Evolutionary conservation across 2,888 invertebrate species (phyloP).

Genomic region (Sminthurinus aureus): DNA sequence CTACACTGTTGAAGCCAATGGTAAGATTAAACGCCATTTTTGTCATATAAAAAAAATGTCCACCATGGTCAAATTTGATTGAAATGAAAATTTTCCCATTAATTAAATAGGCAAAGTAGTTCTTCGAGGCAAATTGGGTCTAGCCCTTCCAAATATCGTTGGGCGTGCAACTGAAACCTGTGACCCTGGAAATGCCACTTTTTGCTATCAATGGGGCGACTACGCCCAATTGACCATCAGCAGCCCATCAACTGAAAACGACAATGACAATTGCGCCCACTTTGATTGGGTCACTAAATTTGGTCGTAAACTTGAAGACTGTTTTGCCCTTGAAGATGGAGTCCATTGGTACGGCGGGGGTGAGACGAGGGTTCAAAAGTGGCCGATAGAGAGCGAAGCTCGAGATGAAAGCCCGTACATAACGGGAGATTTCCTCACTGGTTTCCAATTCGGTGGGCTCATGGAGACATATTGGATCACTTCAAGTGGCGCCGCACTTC

Average conservation of each 20-base stretch:
- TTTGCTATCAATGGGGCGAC: slow-evolving; percentile 36
- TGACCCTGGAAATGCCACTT: slow-evolving; percentile 25
- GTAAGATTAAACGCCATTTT: too few relatives aligned
- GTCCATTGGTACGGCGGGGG: slow-evolving; percentile 40
- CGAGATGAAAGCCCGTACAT: slow-evolving; percentile 37
- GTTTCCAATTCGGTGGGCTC: slow-evolving; percentile 47
- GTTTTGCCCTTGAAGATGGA: slow-evolving; percentile 34
- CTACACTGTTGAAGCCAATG: slow-evolving; percentile 11
- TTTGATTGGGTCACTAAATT: slow-evolving; percentile 33
- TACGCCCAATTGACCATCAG: slow-evolving; percentile 21
- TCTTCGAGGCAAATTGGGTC: slow-evolving; percentile 22
- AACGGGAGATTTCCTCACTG: slow-evolving; percentile 40
- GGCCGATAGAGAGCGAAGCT: slow-evolving; percentile 35
- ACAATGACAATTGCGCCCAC: slow-evolving; percentile 30
- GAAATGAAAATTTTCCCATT: too few relatives aligned
- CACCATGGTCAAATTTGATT: too few relatives aligned
- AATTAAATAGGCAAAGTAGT: slow-evolving; percentile 29
- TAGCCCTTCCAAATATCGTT: slow-evolving; percentile 5
- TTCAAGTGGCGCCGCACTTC: slow-evolving; percentile 50
- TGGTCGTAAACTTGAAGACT: slow-evolving; percentile 41
- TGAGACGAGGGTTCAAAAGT: slow-evolving; percentile 39
- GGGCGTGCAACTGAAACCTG: slow-evolving; percentile 24
- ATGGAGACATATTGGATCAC: slow-evolving; percentile 57
- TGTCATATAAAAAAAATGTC: too few relatives aligned
- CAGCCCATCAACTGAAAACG: slow-evolving; percentile 33